Conservation (phyloP, 2,113 vertebrate genomes). For the Chloropsis cyanopogon region DNA sequence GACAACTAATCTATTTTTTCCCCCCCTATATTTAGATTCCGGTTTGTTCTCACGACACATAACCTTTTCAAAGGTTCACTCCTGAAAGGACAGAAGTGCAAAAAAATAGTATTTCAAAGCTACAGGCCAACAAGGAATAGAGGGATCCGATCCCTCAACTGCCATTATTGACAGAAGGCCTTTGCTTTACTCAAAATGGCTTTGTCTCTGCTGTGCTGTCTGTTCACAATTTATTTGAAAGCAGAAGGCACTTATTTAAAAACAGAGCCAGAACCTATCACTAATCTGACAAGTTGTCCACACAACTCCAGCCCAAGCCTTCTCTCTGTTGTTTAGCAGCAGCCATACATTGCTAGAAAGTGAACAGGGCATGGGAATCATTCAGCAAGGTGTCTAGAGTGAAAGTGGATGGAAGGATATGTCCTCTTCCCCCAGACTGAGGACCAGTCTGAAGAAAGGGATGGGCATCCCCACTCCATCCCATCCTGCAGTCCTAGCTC, state of each 20-base stretch:
- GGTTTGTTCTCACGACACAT: not conserved
- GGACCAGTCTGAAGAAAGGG: not conserved
- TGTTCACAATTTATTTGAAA: not conserved
- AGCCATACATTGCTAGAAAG: not conserved
- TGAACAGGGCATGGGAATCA: not conserved
- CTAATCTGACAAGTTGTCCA: not conserved
- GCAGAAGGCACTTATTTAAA: not conserved
- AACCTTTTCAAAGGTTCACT: conserved; percentile 39
- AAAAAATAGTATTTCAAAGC: not conserved
- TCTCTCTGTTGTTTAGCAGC: not conserved
- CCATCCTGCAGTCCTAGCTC: not conserved
- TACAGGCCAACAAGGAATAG: not conserved
- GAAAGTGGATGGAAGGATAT: not conserved
- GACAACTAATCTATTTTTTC: not conserved
- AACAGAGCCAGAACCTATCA: not conserved
- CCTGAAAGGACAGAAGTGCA: not conserved
- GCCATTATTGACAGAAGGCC: not conserved
- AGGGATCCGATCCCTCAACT: not conserved
- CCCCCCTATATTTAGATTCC: conserved; percentile 12
- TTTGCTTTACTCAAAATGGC: not conserved
- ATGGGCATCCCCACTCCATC: not conserved
- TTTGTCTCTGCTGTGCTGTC: not conserved
- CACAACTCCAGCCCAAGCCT: not conserved
- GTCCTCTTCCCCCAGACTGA: not conserved
- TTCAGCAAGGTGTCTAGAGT: not conserved